Base-by-base conservation (phyloP, 1,140 invertebrate genomes). In the Ceratina calcarata region DNA sequence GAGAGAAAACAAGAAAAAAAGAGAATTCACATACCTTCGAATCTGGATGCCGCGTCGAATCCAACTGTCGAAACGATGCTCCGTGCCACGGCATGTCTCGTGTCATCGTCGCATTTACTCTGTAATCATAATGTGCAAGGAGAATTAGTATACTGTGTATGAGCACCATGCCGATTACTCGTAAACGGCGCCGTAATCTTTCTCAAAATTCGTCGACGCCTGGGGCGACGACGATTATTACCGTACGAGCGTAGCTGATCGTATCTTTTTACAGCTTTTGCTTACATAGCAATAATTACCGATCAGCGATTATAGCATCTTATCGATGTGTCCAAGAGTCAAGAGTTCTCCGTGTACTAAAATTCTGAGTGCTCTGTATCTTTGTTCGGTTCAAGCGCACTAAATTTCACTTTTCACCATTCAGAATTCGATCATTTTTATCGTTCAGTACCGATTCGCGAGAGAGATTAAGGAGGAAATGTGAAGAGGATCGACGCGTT, bases 211-310 rank as follows among this genome's bases (percentile, higher is more conserved):
- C 32, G 55, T 72, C 45, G 22, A n/a, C 16, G 49, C 27, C 32
- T 3, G n/a, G 51, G 66, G 20, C 24, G 20, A 61, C 75, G 64
- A 15, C 32, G 15, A 68, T 76, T 45, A 49, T 78, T 45, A 37
- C 24, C 62, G 45, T 79, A 53, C 65, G 73, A 79, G 66, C 66
- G 71, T 73, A 74, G 70, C 78, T 69, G 78, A 80, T 75, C 66
- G 77, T 83, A 69, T 37, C 60, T 70, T 77, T 65, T 70, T 73
- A 80, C 66, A 75, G 71, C 83, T 83, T 76, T 84, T 64, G 82
- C 83, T 81, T 84, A 73, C 72, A 81, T 67, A 84, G 74, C 74
- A 81, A 84, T 85, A 84, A 78, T 74, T 77, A 73, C 76, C 51
- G 78, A 85, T 69, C 78, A 72, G 71, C 27, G 60, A 72, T 57